phyloP scores from a whole-genome alignment of 2,888 invertebrate species.

The Ctena decussata region DNA sequence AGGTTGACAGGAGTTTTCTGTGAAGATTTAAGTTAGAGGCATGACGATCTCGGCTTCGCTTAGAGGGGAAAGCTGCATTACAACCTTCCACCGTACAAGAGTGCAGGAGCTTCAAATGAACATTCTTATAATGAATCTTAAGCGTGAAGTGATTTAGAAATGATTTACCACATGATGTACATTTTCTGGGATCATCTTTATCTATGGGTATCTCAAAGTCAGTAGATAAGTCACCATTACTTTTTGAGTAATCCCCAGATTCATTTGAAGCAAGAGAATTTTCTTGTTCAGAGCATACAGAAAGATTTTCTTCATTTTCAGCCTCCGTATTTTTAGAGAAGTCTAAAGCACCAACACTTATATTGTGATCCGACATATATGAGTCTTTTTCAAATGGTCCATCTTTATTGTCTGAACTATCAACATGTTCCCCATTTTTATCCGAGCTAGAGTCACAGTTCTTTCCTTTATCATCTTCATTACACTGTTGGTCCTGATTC shows the following conservation, averaged over 20 bases:
- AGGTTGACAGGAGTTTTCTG: constrained; percentile 91
- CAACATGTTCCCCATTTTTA: constrained; percentile 18
- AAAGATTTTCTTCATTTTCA: constrained; percentile 45
- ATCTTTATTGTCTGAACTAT: not conserved
- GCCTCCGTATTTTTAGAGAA: constrained; percentile 56
- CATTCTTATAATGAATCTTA: constrained; percentile 98
- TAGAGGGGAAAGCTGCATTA: constrained; percentile 97
- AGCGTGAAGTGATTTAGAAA: constrained; percentile 97
- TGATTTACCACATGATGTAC: constrained; percentile 96
- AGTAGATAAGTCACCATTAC: constrained; percentile 54
- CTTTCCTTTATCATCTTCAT: constrained; percentile 27
- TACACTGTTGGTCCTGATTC: constrained; percentile 17
- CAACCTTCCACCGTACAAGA: constrained; percentile 98
- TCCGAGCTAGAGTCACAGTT: constrained; percentile 37
- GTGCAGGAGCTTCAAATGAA: constrained; percentile 98
- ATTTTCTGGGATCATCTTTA: constrained; percentile 96
- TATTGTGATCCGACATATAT: constrained; percentile 56
- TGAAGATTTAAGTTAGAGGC: constrained; percentile 97
- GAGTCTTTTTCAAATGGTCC: constrained; percentile 90
- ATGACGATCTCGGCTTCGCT: constrained; percentile 96
- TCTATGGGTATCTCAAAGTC: constrained; percentile 94
- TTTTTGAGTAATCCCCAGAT: constrained; percentile 66
- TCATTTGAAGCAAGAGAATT: constrained; percentile 56
- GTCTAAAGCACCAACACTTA: constrained; percentile 58
- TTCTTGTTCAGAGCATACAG: constrained; percentile 43